phyloP scores from a whole-genome alignment of 2,888 invertebrate species.

The Athetis lepigone region DNA sequence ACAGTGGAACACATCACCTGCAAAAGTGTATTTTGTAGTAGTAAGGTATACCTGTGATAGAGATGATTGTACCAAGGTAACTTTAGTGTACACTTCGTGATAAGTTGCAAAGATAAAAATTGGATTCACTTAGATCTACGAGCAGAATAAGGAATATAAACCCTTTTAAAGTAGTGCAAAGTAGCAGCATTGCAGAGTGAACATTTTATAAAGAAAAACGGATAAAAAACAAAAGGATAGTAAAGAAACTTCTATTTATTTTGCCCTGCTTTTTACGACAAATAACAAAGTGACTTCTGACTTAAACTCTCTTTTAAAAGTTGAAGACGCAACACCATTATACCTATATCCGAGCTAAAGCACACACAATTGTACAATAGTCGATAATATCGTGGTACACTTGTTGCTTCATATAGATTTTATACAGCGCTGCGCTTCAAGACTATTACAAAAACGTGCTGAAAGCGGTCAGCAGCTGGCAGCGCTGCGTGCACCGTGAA shows the following conservation, averaged over 20 bases:
- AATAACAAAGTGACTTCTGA: conserved; percentile 1
- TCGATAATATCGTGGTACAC: conserved; percentile 44
- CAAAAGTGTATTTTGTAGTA: too few species aligned
- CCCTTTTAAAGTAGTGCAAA: neutral
- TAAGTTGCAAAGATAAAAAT: too few species aligned
- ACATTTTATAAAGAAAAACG: neutral
- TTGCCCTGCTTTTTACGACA: neutral
- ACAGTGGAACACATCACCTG: too few species aligned
- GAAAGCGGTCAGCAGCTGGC: conserved; percentile 13
- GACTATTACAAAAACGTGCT: conserved; percentile 45
- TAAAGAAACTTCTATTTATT: neutral
- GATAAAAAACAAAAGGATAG: neutral
- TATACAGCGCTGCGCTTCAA: conserved; percentile 27
- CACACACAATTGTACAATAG: conserved; percentile 34
- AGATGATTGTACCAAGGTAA: too few species aligned
- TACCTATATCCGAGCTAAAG: neutral
- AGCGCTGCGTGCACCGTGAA: neutral
- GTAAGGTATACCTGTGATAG: too few species aligned
- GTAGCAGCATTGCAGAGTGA: neutral
- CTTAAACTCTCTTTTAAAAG: conserved; percentile 7
- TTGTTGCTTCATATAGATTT: conserved; percentile 58
- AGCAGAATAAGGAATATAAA: neutral
- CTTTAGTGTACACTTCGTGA: too few species aligned
- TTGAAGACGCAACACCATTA: neutral
- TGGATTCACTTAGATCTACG: neutral